Base-by-base conservation (phyloP, 2,113 vertebrate species). In the Turdus rufiventris region DNA sequence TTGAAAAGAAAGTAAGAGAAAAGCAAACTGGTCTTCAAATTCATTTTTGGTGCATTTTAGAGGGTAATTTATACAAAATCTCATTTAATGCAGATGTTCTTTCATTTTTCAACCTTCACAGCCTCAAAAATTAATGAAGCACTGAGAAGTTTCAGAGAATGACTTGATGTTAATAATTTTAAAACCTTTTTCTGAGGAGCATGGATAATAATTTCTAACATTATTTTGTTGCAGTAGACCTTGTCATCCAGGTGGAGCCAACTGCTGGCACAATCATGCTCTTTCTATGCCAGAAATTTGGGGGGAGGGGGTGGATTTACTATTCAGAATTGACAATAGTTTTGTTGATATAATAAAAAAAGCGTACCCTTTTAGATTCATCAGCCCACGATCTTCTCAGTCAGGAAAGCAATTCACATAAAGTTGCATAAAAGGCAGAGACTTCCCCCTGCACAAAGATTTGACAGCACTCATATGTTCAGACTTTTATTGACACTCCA, bases 21-120 rank as follows among this genome's bases (percentile, higher is more conserved):
- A 96, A 93, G 61, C 56, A 78, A 96, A 95, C 80, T 66, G 85
- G 74, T 81, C 84, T 73, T 63, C 63, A 93, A 97, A 85, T 87
- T 70, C 18, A 72, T 95, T 97, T 97, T 93, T 94, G 85, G 92
- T 95, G 88, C n/a, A 47, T 96, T 97, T 97, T 93, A 94, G 25
- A 96, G 74, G 78, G 82, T 88, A 97, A 97, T 96, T 94, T 97
- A 96, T 95, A 94, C 84, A 93, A 92, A 94, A 67, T 78, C 92
- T 93, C 92, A 95, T 91, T 96, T 97, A 97, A 97, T 93, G 91
- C 65, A 93, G 88, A 93, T 81, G 36, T 91, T 95, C 88, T 95
- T 94, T 93, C 95, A 86, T 95, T 91, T 95, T 96, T 97, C 93
- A 91, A 56, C 79, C 67, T 91, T 97, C 92, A 88, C 87, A 94